phyloP scores from a whole-genome alignment of 2,888 invertebrate genomes.

The Anthoptus insignis region DNA sequence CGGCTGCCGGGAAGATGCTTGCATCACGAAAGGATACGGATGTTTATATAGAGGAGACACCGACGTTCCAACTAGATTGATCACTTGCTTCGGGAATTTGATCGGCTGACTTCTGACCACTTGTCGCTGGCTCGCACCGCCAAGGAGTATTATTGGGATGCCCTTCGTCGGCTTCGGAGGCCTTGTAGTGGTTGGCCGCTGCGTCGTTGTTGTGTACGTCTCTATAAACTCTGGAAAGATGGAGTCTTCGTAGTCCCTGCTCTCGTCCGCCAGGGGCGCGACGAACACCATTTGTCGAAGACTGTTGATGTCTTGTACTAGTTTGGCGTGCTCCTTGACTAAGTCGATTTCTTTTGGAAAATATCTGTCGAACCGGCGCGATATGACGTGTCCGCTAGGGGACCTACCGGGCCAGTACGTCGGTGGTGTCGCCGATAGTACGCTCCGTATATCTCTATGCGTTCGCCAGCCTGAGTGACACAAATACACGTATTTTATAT shows the following conservation, averaged over 20 bases:
- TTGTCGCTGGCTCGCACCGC: conserved; percentile 70
- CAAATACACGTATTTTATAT: too few species aligned
- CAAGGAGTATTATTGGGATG: conserved; percentile 70
- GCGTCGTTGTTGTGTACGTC: conserved; percentile 62
- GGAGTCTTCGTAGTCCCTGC: conserved; percentile 76
- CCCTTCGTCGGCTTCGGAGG: conserved; percentile 54
- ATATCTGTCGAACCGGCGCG: conserved; percentile 55
- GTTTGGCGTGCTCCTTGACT: conserved; percentile 77
- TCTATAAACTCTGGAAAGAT: conserved; percentile 77
- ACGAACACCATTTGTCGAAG: conserved; percentile 71
- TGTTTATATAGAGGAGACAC: conserved; percentile 69
- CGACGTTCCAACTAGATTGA: conserved; percentile 74
- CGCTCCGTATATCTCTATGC: conserved; percentile 43
- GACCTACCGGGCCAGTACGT: conserved; percentile 45
- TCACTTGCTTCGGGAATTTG: conserved; percentile 60
- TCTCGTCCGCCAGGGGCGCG: conserved; percentile 67
- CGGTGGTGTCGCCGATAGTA: conserved; percentile 49
- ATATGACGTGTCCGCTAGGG: conserved; percentile 35
- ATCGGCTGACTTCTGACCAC: conserved; percentile 64
- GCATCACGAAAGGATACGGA: conserved; percentile 76
- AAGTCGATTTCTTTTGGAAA: conserved; percentile 61
- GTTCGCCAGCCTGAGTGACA: conserved; percentile 54
- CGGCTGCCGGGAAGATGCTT: conserved; percentile 61
- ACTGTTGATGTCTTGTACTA: conserved; percentile 80
- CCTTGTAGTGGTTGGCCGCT: conserved; percentile 50